phyloP scores from a whole-genome alignment of 2,113 vertebrate species.

The Gallinago media region DNA sequence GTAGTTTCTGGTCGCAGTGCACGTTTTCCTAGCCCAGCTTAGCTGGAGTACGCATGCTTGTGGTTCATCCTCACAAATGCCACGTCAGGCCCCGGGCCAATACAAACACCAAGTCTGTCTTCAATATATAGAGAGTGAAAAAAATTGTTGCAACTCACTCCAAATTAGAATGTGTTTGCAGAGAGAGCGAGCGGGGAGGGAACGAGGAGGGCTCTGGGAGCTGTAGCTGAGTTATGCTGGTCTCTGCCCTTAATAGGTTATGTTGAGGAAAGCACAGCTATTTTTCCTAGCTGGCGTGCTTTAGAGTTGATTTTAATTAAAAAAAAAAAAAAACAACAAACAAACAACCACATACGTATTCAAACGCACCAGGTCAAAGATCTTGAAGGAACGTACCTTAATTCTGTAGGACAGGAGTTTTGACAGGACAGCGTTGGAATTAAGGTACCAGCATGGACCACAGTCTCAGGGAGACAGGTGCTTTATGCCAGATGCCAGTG shows the following conservation, averaged over 20 bases:
- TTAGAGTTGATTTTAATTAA: not conserved
- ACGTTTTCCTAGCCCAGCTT: not conserved
- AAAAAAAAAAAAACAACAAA: not conserved
- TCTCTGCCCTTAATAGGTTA: not conserved
- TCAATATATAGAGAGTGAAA: not conserved
- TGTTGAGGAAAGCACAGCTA: not conserved
- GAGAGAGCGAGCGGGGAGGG: not conserved
- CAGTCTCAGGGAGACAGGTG: not conserved
- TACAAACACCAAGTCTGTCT: constrained; percentile 16
- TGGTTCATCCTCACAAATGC: constrained; percentile 32
- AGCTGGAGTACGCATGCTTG: not conserved
- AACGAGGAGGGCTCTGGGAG: not conserved
- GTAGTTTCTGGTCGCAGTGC: not conserved
- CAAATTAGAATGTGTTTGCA: constrained; percentile 1
- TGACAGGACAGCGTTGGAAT: not conserved
- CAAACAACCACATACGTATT: not conserved
- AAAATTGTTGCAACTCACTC: not conserved
- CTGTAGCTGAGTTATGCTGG: not conserved
- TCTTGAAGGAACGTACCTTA: not conserved
- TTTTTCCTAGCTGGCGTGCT: not conserved
- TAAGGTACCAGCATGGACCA: not conserved
- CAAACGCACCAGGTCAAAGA: not conserved
- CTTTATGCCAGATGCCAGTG: not conserved
- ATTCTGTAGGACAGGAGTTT: not conserved
- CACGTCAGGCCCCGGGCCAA: constrained; percentile 5